These are phyloP conservation scores for Perca flavescens DNA, from an alignment of 2,113 vertebrate species.

Conservation along the genomic window DNA sequence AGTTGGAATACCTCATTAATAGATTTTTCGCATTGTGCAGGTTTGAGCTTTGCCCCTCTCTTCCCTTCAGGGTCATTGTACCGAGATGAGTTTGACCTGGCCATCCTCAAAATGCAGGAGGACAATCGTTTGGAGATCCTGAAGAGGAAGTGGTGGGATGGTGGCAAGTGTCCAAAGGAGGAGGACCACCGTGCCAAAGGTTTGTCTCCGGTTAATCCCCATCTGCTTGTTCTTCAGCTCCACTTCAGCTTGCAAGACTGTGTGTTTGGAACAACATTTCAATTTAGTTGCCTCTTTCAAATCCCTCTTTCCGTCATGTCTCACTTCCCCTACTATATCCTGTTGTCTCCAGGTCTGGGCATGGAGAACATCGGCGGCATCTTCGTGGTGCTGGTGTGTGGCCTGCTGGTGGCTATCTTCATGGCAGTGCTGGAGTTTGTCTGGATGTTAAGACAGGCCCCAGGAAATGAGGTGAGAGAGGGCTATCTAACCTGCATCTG, in stretches of 20 bases:
- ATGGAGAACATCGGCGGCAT: slow-evolving; percentile 99
- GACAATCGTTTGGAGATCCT: slow-evolving; percentile 97
- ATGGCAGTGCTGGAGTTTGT: slow-evolving; percentile 99
- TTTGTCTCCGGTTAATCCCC: slow-evolving; percentile 58
- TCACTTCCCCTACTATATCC: too few species aligned
- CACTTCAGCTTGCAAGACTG: not conserved
- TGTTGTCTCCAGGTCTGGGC: slow-evolving; percentile 87
- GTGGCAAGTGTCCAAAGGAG: slow-evolving; percentile 97
- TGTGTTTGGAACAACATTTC: not conserved
- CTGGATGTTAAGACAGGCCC: slow-evolving; percentile 94
- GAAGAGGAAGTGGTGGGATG: slow-evolving; percentile 99
- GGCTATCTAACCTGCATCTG: slow-evolving; percentile 82
- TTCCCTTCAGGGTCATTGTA: slow-evolving; percentile 90
- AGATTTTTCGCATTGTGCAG: not conserved
- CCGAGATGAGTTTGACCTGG: slow-evolving; percentile 96
- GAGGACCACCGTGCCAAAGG: slow-evolving; percentile 98
- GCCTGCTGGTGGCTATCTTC: slow-evolving; percentile 96
- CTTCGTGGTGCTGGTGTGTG: slow-evolving; percentile 98
- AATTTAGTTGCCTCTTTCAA: not conserved
- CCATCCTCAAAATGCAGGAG: slow-evolving; percentile 97
- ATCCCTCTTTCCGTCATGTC: not conserved
- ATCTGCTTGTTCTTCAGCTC: slow-evolving; percentile 3
- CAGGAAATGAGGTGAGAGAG: slow-evolving; percentile 94
- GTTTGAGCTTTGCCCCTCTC: slow-evolving; percentile 47
- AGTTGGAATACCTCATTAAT: not conserved